Base-by-base conservation (phyloP, 1,140 invertebrate genomes). In the Cepaea nemoralis region DNA sequence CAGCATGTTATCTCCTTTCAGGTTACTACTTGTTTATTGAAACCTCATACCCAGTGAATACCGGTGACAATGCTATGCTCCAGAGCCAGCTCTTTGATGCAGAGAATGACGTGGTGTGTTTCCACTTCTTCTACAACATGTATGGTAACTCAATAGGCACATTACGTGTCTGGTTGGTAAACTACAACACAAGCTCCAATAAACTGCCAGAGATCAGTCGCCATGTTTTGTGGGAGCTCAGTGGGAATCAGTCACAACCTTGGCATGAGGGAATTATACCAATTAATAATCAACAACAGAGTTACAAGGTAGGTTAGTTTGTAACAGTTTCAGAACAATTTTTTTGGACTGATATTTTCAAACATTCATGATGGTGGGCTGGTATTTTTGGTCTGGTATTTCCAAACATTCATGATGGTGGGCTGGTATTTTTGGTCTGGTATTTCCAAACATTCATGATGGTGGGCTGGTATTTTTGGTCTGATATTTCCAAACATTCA, bases 1-100 rank as follows among this genome's bases (percentile, higher is more conserved):
- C n/a, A n/a, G n/a, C n/a, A n/a, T n/a, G 5, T 71, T 19, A 55
- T 67, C 45, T 78, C 67, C 42, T 80, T 80, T 71, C 69, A 87
- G 88, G 87, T 14, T 85, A 83, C 39, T 91, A 91, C 82, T 66
- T 86, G 35, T 89, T 85, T 83, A 89, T 89, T 55, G 82, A 83
- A 63, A 82, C 84, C 31, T 85, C 83, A 10, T 6, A 55, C 12
- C 83, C 82, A 27, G 80, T 87, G 45, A 74, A 77, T 39, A 71
- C 83, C n/a, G 88, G 88, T 66, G 87, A 90, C 78, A 66, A 73
- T 50, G 87, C 89, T 1, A 59, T 85, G 24, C 77, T 91, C 0
- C 84, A 86, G 69, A 89, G 87, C 50, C 85, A 87, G 19, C 69
- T 78, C 40, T 86, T 83, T 48, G 74, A 87, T 39, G 80, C 82